Conservation (phyloP, 2,888 invertebrate species). For the Spisula solida region DNA sequence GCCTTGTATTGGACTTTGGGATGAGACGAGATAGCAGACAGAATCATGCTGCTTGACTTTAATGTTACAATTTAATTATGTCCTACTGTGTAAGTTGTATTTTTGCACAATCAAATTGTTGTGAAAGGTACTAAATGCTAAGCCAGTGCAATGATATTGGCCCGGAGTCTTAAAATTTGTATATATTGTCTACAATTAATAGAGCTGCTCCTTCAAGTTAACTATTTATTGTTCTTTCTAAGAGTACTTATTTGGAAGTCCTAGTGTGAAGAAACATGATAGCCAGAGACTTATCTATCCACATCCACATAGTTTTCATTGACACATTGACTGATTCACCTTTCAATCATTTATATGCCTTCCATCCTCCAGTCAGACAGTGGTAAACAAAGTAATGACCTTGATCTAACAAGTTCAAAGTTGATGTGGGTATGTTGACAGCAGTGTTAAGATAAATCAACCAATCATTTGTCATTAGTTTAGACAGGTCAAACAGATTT, state of each 20-base stretch:
- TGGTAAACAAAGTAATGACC: conserved; percentile 26
- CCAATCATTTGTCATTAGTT: conserved; percentile 10
- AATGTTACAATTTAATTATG: background rate
- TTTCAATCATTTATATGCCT: background rate
- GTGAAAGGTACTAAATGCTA: too few species aligned
- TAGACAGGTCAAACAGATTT: conserved; percentile 1
- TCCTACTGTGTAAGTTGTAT: background rate
- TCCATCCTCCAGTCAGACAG: background rate
- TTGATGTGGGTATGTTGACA: conserved; percentile 37
- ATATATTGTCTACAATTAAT: too few species aligned
- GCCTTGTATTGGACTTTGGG: background rate
- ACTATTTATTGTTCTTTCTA: too few species aligned
- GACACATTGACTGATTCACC: conserved; percentile 15
- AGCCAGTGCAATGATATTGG: too few species aligned
- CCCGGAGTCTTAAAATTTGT: too few species aligned
- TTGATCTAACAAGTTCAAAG: conserved; percentile 41
- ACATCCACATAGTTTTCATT: background rate
- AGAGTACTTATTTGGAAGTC: too few species aligned
- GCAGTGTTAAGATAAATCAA: background rate
- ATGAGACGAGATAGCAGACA: background rate
- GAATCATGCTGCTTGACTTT: background rate
- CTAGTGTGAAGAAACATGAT: too few species aligned
- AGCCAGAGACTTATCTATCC: too few species aligned
- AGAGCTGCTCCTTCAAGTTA: too few species aligned
- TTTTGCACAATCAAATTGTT: too few species aligned